Conservation (phyloP, 2,113 vertebrate species). For the Dryoscopus gambensis region DNA sequence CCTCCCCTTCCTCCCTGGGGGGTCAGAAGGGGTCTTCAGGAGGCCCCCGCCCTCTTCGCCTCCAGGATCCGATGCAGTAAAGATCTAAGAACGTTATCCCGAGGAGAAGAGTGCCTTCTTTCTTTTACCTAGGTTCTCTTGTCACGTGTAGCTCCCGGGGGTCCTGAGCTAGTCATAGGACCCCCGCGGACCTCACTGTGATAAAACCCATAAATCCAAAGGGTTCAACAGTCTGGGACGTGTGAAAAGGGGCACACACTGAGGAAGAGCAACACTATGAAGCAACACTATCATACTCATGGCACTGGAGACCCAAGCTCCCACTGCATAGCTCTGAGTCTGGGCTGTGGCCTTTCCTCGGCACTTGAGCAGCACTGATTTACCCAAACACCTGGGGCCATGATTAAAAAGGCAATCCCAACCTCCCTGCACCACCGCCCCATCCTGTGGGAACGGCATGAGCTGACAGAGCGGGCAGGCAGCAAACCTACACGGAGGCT, state of each 20-base stretch:
- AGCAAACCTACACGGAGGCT: neutral
- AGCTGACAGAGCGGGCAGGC: neutral
- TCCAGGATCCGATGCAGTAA: too few relatives aligned
- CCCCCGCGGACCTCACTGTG: too few relatives aligned
- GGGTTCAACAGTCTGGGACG: neutral
- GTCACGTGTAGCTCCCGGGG: too few relatives aligned
- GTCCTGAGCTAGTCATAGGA: too few relatives aligned
- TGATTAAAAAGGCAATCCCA: neutral
- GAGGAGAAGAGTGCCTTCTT: too few relatives aligned
- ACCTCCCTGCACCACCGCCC: neutral
- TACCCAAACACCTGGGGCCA: neutral
- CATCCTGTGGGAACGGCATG: neutral
- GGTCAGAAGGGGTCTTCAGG: too few relatives aligned
- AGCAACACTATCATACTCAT: fast-evolving
- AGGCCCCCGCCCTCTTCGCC: too few relatives aligned
- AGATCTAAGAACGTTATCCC: too few relatives aligned
- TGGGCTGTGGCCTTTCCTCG: neutral
- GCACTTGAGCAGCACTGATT: neutral
- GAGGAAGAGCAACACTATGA: neutral
- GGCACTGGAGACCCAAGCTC: neutral
- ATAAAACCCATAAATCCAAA: neutral
- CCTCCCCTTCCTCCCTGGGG: too few relatives aligned
- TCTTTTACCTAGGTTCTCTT: too few relatives aligned
- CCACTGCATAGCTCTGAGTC: neutral
- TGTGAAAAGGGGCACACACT: neutral